Evolutionary conservation across 2,113 vertebrate species (phyloP), one percentile per base, ranked within the genome.

Genomic region (Chinchilla lanigera): DNA sequence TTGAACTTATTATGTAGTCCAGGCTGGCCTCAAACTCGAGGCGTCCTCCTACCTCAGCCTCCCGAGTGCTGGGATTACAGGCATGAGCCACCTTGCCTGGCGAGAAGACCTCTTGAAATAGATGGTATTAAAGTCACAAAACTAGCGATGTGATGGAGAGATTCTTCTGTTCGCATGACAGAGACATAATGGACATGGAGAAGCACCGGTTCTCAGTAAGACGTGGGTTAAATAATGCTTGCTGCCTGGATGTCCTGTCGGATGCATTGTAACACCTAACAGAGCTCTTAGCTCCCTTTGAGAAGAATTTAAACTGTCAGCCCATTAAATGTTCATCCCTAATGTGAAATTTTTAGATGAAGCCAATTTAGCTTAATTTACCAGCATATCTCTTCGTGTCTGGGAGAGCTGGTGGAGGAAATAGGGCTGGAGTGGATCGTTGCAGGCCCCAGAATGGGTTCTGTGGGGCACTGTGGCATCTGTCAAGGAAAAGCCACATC

Each of bases 281-380:
- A 89, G 90, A 95, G 97, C 95, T 95, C 93, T 19, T 35, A 84
- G 60, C 80, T 38, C 95, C 93, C 86, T 95, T 94, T 96, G 95
- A 96, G 96, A 69, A 22, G 96, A 93, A 88, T 96, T 98, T 97
- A 97, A 96, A 95, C 93, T 96, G 77, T 89, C 88, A 97, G 89
- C 30, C 96, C 96, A 96, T 97, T 98, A 97, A 98, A 88, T 88
- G 97, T 93, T 97, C 88, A 97, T 98, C 82, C 97, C 94, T 97
- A 97, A 56, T 26, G 90, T 98, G 96, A 96, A 97, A 5, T 94
- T 92, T 93, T 98, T 96, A 98, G 93, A 97, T 98, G 98, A 86
- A 97, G 90, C 71, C 95, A 98, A 97, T 96, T 94, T 96, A 98
- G 89, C 92, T 97, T 97, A 94, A 97, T 98, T 86, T 97, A 95